Evolutionary conservation across 2,113 vertebrate species (phyloP).

Genomic region (Helogale parvula): DNA sequence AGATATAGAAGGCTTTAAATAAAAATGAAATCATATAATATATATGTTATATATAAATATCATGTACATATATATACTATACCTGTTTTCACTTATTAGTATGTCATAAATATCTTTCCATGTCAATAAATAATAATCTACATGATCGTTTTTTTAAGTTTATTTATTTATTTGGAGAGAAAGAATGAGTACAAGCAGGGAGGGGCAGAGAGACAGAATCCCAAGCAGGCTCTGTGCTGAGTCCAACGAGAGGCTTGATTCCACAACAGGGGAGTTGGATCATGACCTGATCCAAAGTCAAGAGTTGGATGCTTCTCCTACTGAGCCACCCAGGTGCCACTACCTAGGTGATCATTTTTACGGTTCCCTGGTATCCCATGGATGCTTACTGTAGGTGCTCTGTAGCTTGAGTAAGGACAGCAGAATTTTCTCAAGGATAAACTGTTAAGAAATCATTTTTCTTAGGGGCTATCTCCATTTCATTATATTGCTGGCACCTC

Average conservation of each 20-base stretch:
- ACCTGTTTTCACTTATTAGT: not conserved
- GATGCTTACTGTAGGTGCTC: not conserved
- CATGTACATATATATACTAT: not conserved
- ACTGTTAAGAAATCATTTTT: not conserved
- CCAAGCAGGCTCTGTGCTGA: too few relatives aligned
- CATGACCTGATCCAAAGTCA: too few relatives aligned
- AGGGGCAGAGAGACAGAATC: too few relatives aligned
- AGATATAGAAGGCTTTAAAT: not conserved
- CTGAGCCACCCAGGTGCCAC: too few relatives aligned
- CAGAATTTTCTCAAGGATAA: not conserved
- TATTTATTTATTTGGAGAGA: too few relatives aligned
- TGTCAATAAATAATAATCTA: not conserved
- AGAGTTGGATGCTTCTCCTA: too few relatives aligned
- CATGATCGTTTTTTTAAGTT: not conserved
- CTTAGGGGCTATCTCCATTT: not conserved
- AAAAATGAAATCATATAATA: not conserved
- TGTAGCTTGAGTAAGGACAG: not conserved
- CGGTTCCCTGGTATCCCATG: not conserved
- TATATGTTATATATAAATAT: not conserved
- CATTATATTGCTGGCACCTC: not conserved
- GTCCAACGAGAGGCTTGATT: too few relatives aligned
- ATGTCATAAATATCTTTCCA: not conserved
- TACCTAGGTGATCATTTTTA: not conserved
- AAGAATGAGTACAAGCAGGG: too few relatives aligned
- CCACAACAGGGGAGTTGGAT: too few relatives aligned